Evolutionary conservation across 2,888 invertebrate species (phyloP).

Genomic region (Neoascia interrupta): DNA sequence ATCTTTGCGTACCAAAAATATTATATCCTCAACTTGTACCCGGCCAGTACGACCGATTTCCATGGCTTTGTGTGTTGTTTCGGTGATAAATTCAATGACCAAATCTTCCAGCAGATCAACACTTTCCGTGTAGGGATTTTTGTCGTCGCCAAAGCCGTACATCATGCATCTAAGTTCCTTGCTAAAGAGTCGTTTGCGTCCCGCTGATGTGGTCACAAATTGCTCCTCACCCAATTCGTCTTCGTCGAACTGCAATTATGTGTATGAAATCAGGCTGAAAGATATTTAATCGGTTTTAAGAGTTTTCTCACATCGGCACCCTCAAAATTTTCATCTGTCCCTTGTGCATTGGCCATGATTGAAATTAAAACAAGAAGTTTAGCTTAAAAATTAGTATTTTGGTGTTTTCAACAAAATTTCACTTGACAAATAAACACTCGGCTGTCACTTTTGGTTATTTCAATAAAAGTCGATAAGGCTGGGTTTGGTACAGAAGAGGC

Average conservation of each 20-base stretch:
- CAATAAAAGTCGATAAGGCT: too few species aligned
- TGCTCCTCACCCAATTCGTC: constrained; percentile 87
- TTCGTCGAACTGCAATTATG: constrained; percentile 77
- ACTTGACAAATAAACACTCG: too few species aligned
- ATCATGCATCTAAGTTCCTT: constrained; percentile 98
- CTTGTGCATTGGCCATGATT: constrained; percentile 30
- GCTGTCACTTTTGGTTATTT: too few species aligned
- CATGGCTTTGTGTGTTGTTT: constrained; percentile 96
- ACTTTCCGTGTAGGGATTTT: constrained; percentile 99
- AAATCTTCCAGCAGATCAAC: constrained; percentile 98
- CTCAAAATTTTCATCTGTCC: constrained; percentile 75
- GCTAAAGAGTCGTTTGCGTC: constrained; percentile 91
- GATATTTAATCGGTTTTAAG: too few species aligned
- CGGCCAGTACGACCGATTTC: constrained; percentile 97
- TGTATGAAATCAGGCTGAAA: too few species aligned
- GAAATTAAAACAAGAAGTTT: too few species aligned
- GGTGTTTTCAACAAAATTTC: too few species aligned
- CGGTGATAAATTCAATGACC: constrained; percentile 97
- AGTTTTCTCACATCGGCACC: constrained; percentile 74
- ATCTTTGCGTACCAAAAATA: constrained; percentile 97
- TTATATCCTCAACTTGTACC: constrained; percentile 98
- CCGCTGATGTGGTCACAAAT: constrained; percentile 85
- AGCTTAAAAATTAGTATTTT: too few species aligned
- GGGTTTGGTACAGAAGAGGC: too few species aligned
- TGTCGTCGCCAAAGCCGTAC: constrained; percentile 99